A percentile compares a stretch with the other conserved stretches of the same genome.
Conservation (phyloP, 2,888 invertebrate genomes). For the Melanargia galathea region DNA sequence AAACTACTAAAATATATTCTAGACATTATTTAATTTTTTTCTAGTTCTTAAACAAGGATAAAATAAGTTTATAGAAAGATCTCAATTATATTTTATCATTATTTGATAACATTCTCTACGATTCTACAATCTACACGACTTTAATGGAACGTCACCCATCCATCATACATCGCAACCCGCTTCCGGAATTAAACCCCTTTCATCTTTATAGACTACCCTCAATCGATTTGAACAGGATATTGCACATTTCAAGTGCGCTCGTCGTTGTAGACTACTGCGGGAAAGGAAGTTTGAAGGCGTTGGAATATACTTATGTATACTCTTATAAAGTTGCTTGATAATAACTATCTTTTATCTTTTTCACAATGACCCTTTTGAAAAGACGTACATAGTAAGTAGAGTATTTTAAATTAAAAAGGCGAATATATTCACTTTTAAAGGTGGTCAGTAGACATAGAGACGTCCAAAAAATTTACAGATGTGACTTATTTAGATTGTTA, state of each 20-base stretch:
- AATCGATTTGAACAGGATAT: slow-evolving; percentile 32
- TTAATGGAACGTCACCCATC: slow-evolving; percentile 10
- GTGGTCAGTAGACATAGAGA: too few species aligned
- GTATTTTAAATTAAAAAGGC: too few species aligned
- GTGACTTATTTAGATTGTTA: too few species aligned
- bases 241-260: slow-evolving; percentile 27
- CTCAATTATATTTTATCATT: slow-evolving; percentile 12
- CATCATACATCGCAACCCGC: slow-evolving; percentile 20
- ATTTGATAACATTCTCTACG: background rate
- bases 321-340: background rate
- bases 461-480: too few species aligned
- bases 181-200: slow-evolving; percentile 24
- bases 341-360: background rate
- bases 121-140: too few species aligned
- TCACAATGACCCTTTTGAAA: too few species aligned
- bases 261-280: slow-evolving; percentile 1
- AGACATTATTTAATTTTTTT: too few species aligned
- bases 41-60: background rate
- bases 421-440: too few species aligned
- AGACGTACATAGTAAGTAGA: too few species aligned
- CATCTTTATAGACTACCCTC: slow-evolving; percentile 26
- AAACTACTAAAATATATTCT: too few species aligned
- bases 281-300: background rate
- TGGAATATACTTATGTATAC: background rate
- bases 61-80: background rate